phyloP scores from a whole-genome alignment of 2,797 vertebrate genomes.

The Coluber constrictor region DNA sequence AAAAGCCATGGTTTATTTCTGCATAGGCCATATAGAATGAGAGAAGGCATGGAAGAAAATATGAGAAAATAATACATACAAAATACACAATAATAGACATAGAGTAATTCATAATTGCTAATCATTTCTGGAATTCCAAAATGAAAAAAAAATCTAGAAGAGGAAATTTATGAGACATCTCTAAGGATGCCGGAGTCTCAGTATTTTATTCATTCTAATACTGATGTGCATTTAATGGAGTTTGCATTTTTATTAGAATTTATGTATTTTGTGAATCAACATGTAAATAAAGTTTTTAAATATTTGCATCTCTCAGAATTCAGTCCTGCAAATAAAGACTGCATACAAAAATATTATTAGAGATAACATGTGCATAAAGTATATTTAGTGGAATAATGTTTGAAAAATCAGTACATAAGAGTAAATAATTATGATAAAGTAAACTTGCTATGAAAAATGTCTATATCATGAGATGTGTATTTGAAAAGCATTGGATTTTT shows the following conservation, averaged over 20 bases:
- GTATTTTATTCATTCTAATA: background rate
- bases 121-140: background rate
- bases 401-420: background rate
- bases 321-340: background rate
- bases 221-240: background rate
- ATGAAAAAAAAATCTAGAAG: background rate
- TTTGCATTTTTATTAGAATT: background rate
- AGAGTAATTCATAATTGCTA: background rate
- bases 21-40: background rate
- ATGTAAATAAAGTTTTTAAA: background rate
- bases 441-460: background rate
- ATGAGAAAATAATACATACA: background rate
- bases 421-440: background rate
- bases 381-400: background rate
- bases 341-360: background rate
- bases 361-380: background rate
- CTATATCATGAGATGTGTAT: background rate
- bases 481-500: background rate
- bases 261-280: background rate
- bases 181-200: background rate
- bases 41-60: background rate
- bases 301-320: background rate
- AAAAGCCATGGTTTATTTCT: background rate
- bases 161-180: background rate
- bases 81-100: background rate